These are phyloP conservation scores for Drosophila mimetica DNA, from an alignment of 2,888 invertebrate species.

Conservation along the genomic window DNA sequence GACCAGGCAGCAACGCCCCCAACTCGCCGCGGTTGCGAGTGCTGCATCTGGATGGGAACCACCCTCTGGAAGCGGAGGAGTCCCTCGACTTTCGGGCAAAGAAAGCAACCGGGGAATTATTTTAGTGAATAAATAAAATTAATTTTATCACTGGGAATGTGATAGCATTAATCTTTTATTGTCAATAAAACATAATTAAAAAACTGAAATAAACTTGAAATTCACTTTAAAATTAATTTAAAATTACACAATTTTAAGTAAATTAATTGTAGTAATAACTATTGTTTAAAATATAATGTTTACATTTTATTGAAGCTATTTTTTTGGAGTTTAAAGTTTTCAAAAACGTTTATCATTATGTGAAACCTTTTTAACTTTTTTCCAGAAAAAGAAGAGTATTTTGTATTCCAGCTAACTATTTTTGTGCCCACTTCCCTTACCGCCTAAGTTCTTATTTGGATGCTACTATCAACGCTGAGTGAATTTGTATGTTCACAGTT, in stretches of 20 bases:
- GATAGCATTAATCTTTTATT: no score
- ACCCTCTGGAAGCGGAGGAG: neutral
- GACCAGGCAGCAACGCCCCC: constrained; percentile 70
- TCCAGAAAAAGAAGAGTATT: neutral
- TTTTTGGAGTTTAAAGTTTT: no score
- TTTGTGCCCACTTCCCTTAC: neutral
- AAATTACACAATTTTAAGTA: no score
- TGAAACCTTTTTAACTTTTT: neutral
- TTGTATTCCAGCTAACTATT: neutral
- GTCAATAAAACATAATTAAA: no score
- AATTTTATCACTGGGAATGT: no score
- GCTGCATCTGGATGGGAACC: constrained; percentile 47
- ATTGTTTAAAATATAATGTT: no score
- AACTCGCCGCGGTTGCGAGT: constrained; percentile 47
- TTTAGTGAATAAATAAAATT: no score
- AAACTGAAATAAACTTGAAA: no score
- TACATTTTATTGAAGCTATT: no score
- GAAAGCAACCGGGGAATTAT: neutral
- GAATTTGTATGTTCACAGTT: constrained; percentile 84
- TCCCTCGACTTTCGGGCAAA: neutral
- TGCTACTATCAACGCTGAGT: constrained; percentile 82
- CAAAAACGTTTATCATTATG: no score
- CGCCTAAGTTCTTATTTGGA: constrained; percentile 46
- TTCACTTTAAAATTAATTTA: no score
- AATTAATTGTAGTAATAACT: no score